A percentile compares a stretch with the other conserved stretches of the same genome.
phyloP scores from a whole-genome alignment of 2,113 vertebrate species.

The Dipodomys merriami region DNA sequence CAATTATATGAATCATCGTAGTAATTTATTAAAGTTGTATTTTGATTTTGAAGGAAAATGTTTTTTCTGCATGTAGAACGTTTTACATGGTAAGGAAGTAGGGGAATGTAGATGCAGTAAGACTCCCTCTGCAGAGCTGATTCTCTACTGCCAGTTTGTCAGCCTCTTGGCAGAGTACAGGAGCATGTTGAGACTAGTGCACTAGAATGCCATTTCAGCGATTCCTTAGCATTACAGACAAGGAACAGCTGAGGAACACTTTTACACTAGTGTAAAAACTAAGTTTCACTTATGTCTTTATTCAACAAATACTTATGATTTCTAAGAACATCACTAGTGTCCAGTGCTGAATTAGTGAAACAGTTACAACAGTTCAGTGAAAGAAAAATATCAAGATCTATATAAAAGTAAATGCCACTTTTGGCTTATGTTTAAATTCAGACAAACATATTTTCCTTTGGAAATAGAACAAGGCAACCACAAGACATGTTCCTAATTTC shows the following conservation, averaged over 20 bases:
- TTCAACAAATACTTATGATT: conserved; percentile 13
- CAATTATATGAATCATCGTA: background rate
- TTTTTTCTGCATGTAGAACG: background rate
- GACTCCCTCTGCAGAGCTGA: background rate
- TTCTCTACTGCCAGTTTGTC: background rate
- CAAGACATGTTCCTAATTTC: conserved; percentile 3
- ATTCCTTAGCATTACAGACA: background rate
- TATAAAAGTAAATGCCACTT: background rate
- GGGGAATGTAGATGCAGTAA: background rate
- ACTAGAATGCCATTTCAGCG: background rate
- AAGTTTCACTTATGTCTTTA: background rate
- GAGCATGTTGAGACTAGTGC: background rate
- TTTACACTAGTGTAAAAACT: conserved; percentile 1
- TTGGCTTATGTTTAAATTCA: conserved; percentile 14
- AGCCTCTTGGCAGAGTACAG: background rate
- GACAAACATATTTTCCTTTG: conserved; percentile 3
- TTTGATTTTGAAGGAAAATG: conserved; percentile 1
- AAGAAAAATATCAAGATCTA: conserved; percentile 11
- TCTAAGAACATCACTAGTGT: background rate
- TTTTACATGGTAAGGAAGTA: conserved; percentile 15
- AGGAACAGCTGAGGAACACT: background rate
- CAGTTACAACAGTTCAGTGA: background rate
- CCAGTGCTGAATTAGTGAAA: conserved; percentile 15
- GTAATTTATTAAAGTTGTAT: background rate
- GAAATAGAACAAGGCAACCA: conserved; percentile 13